Evolutionary conservation across 2,888 invertebrate genomes (phyloP), one percentile per base, ranked within the genome.

Genomic region (Gasteruption jaculator): DNA sequence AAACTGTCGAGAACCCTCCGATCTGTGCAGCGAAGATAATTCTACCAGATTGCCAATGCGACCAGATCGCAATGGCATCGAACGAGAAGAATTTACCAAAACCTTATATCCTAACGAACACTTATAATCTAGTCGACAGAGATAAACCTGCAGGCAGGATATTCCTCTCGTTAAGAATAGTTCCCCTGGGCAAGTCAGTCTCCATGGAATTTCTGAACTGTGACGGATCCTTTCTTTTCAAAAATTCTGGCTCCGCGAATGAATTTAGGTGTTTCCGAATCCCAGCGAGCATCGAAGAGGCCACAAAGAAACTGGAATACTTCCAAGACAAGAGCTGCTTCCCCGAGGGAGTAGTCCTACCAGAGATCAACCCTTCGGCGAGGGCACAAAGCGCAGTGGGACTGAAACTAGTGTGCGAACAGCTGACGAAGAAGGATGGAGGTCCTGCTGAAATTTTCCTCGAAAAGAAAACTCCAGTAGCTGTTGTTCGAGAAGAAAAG

Each of bases 151-250:
- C 57, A 4, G 68, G 67, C 27, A 57, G 50, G n/a, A 60, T 69
- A 19, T 49, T 52, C 5, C 43, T 64, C 2, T 63, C 62, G 29
- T 31, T 64, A 3, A 43, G 62, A 31, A 48, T 69, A 2, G 59
- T 64, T 2, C 63, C 63, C 35, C 61, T 60, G 41, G 68, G 66
- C 4, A 58, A 61, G 38, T 56, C 58, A 5, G 56, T 68, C 12
- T 55, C 58, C 1, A 65, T 64, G 1, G 60, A 60, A 38, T 65
- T 65, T 41, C 53, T 53, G 2, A 41, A 54, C 3, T 53, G 54
- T 22, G 48, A 57, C 2, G 48, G 57, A 34, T 53, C 57, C 1
- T 61, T 61, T 40, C 34, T 63, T 12, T 66, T 66, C 40, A 63
- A 63, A 43, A 60, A 49, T 15, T 41, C 46, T 5, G 53, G 53